phyloP scores from a whole-genome alignment of 2,797 vertebrate genomes.

The Garrulus glandarius region DNA sequence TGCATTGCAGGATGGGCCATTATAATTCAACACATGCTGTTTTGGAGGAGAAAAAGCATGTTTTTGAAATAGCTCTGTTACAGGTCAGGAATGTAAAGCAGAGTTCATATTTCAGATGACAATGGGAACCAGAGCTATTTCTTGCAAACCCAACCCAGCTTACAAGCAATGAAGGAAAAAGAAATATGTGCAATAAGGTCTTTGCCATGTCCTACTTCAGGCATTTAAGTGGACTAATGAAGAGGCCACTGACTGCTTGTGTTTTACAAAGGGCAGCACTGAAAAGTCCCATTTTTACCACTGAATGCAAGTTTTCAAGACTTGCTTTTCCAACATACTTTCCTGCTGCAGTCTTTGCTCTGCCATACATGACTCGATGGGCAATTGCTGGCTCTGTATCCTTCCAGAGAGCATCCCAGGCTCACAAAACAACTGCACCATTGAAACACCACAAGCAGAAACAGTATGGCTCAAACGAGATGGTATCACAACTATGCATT shows the following conservation, averaged over 20 bases:
- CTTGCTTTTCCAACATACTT: neutral
- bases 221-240: neutral
- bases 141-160: neutral
- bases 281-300: neutral
- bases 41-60: constrained; percentile 44
- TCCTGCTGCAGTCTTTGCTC: neutral
- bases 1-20: constrained; percentile 31
- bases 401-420: neutral
- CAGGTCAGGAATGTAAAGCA: constrained; percentile 44
- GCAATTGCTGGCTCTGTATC: neutral
- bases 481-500: neutral
- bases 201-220: neutral
- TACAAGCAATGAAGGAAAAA: neutral
- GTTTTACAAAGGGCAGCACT: neutral
- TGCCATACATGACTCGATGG: neutral
- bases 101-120: constrained; percentile 50
- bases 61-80: constrained; percentile 46
- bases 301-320: neutral
- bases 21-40: constrained; percentile 58
- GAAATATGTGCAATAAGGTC: neutral
- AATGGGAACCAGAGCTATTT: constrained; percentile 32
- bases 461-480: neutral
- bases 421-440: neutral
- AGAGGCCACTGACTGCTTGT: neutral
- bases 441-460: neutral